Base-by-base conservation (phyloP, 2,888 invertebrate species). In the Eurytoma californica region DNA sequence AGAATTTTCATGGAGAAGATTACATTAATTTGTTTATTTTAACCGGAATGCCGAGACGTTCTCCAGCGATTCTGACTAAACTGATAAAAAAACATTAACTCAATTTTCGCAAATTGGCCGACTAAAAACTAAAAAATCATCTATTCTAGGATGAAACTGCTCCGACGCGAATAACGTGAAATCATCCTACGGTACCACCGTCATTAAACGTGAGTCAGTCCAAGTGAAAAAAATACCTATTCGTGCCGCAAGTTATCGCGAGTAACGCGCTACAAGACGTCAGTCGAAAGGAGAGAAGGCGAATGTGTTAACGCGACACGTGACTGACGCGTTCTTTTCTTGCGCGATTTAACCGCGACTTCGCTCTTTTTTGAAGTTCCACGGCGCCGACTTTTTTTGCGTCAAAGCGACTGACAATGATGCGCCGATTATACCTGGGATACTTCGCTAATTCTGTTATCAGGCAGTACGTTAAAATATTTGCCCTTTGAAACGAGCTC, bases 311-410 rank as follows among this genome's bases (percentile, higher is more conserved):
- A 76, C 72, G 72, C 72, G 80, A 81, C 78, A 75, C 49, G 3
- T 68, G 63, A 81, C 18, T 81, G 78, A 73, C 80, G 77, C 72
- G 39, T 61, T 72, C 78, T 80, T 72, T 58, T 76, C 72, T 72
- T 68, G 57, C 68, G 72, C 65, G 70, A 65, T 73, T 73, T 51
- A 57, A 28, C 16, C 18, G 55, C 51, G 20, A 55, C 47, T 72
- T 13, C 53, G 68, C 49, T 67, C 24, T 13, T 53, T 39, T 39
- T 39, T 9, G 39, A 39, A 9, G 18, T 51, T 65, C 39, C 47
- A 14, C 53, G 55, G 24, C 49, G 24, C 68, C 53, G 47, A 30
- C 51, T 57, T 55, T 49, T 63, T 72, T 7, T 63, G n/a, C 53
- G 55, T 79, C 70, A 66, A 39, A 66, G 65, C 12, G 14, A 74